Conservation (phyloP, 2,113 vertebrate genomes). For the Manacus vitellinus region DNA sequence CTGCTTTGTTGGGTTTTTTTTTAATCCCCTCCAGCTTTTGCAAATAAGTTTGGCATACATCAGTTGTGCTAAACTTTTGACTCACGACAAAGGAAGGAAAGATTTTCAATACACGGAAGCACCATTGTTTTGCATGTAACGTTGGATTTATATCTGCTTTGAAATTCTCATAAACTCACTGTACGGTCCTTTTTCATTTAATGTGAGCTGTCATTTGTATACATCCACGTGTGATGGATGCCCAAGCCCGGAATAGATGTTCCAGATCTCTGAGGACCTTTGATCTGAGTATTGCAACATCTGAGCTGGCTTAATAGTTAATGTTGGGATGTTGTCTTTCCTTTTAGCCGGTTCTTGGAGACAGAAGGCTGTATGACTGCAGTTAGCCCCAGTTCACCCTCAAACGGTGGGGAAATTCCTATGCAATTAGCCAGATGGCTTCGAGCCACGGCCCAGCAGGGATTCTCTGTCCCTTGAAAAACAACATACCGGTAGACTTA, state of each 20-base stretch:
- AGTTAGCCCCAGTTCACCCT: neutral
- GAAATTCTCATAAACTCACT: neutral
- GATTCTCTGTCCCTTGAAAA: neutral
- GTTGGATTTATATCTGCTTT: slow-evolving; percentile 19
- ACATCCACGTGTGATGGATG: neutral
- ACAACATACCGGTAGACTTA: neutral
- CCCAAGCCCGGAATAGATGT: neutral
- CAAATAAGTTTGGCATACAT: slow-evolving; percentile 25
- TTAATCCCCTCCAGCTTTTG: neutral
- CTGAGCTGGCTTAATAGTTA: slow-evolving; percentile 54
- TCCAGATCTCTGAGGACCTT: slow-evolving; percentile 29
- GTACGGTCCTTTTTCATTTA: neutral
- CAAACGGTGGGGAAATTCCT: neutral
- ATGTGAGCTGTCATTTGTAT: neutral
- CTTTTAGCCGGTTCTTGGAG: neutral
- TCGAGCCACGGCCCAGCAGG: neutral
- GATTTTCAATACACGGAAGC: slow-evolving; percentile 66
- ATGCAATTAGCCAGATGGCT: neutral
- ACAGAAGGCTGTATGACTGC: neutral
- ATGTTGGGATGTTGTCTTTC: slow-evolving; percentile 19
- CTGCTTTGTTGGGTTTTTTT: neutral
- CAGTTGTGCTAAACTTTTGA: slow-evolving; percentile 38
- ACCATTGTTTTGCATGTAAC: slow-evolving; percentile 50
- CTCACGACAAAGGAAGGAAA: slow-evolving; percentile 69
- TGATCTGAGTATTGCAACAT: slow-evolving; percentile 39